Conservation (phyloP, 2,797 vertebrate genomes). For the Clarias platycephalus region DNA sequence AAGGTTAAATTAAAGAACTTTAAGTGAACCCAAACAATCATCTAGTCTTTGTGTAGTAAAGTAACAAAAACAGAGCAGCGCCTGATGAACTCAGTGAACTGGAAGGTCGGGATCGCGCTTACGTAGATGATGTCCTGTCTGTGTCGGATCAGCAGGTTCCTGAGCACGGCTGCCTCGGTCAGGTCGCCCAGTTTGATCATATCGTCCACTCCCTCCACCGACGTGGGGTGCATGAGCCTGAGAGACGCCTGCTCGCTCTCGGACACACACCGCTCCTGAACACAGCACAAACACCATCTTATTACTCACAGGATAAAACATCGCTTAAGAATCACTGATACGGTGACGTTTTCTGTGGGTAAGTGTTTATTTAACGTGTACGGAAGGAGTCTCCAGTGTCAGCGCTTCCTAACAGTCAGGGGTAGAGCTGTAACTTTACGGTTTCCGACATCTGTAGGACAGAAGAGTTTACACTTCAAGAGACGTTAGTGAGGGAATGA, state of each 20-base stretch:
- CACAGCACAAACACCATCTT: not conserved
- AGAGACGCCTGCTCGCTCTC: slow-evolving; percentile 64
- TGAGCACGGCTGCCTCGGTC: slow-evolving; percentile 87
- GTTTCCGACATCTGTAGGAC: too few relatives aligned
- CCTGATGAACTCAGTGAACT: not conserved
- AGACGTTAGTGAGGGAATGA: not conserved
- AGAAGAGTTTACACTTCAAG: not conserved
- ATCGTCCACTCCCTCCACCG: slow-evolving; percentile 86
- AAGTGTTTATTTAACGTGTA: too few relatives aligned
- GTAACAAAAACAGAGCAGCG: not conserved
- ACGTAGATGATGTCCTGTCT: slow-evolving; percentile 87
- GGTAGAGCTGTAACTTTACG: too few relatives aligned
- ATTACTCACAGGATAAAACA: not conserved
- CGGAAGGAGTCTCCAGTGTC: too few relatives aligned
- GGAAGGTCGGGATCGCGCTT: slow-evolving; percentile 63
- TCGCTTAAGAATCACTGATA: too few relatives aligned
- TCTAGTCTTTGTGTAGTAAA: not conserved
- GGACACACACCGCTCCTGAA: slow-evolving; percentile 79
- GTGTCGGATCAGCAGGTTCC: slow-evolving; percentile 88
- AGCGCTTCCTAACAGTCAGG: not conserved
- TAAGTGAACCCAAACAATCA: not conserved
- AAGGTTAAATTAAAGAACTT: not conserved
- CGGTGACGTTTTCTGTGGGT: too few relatives aligned
- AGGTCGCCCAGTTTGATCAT: slow-evolving; percentile 92
- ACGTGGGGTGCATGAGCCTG: slow-evolving; percentile 86